Conservation (phyloP, 2,888 invertebrate species). For the Spatulosminthurus flaviceps region DNA sequence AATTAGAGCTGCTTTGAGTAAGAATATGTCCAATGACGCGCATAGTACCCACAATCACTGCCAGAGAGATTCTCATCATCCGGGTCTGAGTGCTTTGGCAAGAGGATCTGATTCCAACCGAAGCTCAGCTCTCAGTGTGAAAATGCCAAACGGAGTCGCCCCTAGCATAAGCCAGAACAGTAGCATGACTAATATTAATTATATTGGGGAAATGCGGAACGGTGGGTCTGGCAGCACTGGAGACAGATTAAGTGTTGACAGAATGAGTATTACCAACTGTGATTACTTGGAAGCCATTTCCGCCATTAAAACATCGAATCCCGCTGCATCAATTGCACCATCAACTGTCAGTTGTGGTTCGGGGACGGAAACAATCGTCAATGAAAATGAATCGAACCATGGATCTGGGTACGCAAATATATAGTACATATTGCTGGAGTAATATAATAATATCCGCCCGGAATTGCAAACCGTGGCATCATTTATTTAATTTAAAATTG, state of each 20-base stretch:
- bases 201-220: slow-evolving; percentile 53
- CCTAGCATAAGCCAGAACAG: slow-evolving; percentile 60
- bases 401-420: slow-evolving; percentile 59
- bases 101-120: slow-evolving; percentile 51
- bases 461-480: too few relatives aligned
- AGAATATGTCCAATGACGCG: slow-evolving; percentile 56
- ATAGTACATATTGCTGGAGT: not conserved
- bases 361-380: slow-evolving; percentile 62
- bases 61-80: slow-evolving; percentile 18
- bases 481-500: too few relatives aligned
- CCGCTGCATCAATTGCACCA: slow-evolving; percentile 58
- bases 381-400: slow-evolving; percentile 59
- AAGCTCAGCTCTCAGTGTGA: slow-evolving; percentile 59
- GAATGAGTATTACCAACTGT: slow-evolving; percentile 62
- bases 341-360: slow-evolving; percentile 60
- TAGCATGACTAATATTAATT: slow-evolving; percentile 62
- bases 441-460: too few relatives aligned
- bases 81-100: slow-evolving; percentile 28
- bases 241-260: slow-evolving; percentile 60
- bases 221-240: slow-evolving; percentile 40
- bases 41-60: slow-evolving; percentile 61
- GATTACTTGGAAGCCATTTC: slow-evolving; percentile 64
- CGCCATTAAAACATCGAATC: slow-evolving; percentile 63
- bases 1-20: slow-evolving; percentile 62
- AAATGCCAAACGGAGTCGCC: slow-evolving; percentile 52